A percentile compares a stretch with the other conserved stretches of the same genome.
Evolutionary conservation across 2,113 vertebrate species (phyloP).

Genomic region (Gymnorhina tibicen): DNA sequence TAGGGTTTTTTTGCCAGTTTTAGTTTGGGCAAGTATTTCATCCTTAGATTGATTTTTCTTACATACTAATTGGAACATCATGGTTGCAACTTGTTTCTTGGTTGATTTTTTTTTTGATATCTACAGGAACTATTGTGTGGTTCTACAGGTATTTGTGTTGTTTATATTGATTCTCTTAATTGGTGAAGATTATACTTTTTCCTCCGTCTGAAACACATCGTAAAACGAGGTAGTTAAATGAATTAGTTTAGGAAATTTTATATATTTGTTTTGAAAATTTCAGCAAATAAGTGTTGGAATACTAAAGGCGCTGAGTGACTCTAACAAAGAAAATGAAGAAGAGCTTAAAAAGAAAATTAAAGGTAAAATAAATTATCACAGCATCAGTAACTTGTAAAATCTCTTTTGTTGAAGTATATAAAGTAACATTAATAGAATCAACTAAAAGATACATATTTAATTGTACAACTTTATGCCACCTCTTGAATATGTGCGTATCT

Average conservation of each 20-base stretch:
- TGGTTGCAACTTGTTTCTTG: not conserved
- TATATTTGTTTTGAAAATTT: conserved; percentile 55
- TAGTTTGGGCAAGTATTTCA: not conserved
- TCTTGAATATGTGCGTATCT: not conserved
- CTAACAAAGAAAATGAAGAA: conserved; percentile 79
- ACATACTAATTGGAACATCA: not conserved
- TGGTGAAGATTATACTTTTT: not conserved
- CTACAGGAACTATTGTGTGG: not conserved
- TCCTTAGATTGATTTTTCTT: not conserved
- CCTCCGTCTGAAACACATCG: not conserved
- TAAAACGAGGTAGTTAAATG: not conserved
- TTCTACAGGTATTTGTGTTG: not conserved
- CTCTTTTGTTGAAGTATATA: not conserved
- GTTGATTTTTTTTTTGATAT: not conserved
- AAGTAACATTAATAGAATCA: not conserved
- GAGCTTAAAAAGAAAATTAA: conserved; percentile 84
- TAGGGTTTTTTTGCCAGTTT: not conserved
- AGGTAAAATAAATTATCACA: conserved; percentile 73
- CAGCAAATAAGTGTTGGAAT: conserved; percentile 86
- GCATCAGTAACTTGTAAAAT: not conserved
- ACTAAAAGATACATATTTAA: not conserved
- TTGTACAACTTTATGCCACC: not conserved
- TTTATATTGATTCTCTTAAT: not conserved
- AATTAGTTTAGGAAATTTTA: conserved; percentile 13
- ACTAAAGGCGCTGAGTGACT: conserved; percentile 79